Evolutionary conservation across 2,113 vertebrate species (phyloP), one percentile per base, ranked within the genome.

Genomic region (Lophius piscatorius): DNA sequence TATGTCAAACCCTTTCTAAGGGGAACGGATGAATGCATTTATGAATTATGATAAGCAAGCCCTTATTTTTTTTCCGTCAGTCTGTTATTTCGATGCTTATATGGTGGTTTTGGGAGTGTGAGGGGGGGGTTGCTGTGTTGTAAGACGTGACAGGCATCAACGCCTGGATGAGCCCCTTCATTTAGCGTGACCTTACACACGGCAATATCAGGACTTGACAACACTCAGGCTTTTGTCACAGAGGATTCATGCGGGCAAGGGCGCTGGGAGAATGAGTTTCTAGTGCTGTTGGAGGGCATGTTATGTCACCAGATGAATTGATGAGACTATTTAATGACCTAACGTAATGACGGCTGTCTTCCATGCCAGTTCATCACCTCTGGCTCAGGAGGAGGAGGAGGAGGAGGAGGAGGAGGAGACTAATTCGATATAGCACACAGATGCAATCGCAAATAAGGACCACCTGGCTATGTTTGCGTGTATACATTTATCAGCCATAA

Each of bases 281-380:
- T 14, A 50, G 57, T 42, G 3, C 12, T 17, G 58, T 69, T 28
- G 2, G 26, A 35, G 79, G 83, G 69, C 67, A 68, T 68, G 63
- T 77, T 77, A 64, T 77, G 69, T 82, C 63, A 74, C 47, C 18
- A 6, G 28, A 55, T 47, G 70, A 60, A 81, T 54, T 73, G 69
- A 84, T 65, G 73, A 79, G 51, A 80, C 78, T 69, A 73, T 83
- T 54, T 68, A 49, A 81, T 81, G 80, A 66, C 51, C 35, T 56
- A 29, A 68, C 31, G 3, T 54, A 71, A 76, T 45, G 45, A 74
- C 56, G 71, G 36, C 64, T 38, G 56, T 33, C 65, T 66, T 49
- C 48, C 70, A 60, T 61, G 55, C 57, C 58, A 29, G 52, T 80
- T 76, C 45, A 61, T 71, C 51, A 65, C 66, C 61, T 68, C 59